Evolutionary conservation across 1,140 invertebrate species (phyloP).

Genomic region (Harpegnathos saltator): DNA sequence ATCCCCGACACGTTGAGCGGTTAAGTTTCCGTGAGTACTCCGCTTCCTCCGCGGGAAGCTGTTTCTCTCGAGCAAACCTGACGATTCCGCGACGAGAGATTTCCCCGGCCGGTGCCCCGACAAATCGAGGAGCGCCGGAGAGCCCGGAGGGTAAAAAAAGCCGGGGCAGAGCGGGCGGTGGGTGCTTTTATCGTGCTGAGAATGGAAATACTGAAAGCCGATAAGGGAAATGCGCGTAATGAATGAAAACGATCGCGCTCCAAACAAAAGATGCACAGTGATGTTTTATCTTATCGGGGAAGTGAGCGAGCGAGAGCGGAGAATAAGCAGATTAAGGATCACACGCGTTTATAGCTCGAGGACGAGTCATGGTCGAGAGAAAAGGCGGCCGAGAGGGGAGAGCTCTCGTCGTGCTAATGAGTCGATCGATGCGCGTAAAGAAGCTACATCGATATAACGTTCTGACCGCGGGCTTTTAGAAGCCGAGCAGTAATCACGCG

Average conservation of each 20-base stretch:
- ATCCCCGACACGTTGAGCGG: constrained; percentile 17
- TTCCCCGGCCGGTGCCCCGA: no score
- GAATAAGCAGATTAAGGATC: background rate
- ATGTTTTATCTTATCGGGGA: constrained; percentile 28
- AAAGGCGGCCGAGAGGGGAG: background rate
- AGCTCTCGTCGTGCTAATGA: constrained; percentile 7
- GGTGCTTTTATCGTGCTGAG: background rate
- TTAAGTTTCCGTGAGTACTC: background rate
- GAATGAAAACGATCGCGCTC: constrained; percentile 1
- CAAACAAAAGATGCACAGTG: constrained; percentile 6
- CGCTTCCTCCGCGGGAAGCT: background rate
- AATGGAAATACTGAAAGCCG: background rate
- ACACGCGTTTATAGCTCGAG: background rate
- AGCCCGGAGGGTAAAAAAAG: no score
- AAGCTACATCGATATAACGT: constrained; percentile 26
- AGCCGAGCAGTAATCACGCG: constrained; percentile 7
- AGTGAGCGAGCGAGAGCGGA: background rate
- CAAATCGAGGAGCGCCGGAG: no score
- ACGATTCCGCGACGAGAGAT: background rate
- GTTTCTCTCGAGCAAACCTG: constrained; percentile 20
- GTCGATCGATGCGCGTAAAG: constrained; percentile 13
- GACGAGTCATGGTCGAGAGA: background rate
- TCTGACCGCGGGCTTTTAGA: background rate
- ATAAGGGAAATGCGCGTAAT: background rate
- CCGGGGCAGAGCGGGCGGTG: no score